phyloP scores from a whole-genome alignment of 2,797 vertebrate genomes.

The Myiotriccus ornatus region DNA sequence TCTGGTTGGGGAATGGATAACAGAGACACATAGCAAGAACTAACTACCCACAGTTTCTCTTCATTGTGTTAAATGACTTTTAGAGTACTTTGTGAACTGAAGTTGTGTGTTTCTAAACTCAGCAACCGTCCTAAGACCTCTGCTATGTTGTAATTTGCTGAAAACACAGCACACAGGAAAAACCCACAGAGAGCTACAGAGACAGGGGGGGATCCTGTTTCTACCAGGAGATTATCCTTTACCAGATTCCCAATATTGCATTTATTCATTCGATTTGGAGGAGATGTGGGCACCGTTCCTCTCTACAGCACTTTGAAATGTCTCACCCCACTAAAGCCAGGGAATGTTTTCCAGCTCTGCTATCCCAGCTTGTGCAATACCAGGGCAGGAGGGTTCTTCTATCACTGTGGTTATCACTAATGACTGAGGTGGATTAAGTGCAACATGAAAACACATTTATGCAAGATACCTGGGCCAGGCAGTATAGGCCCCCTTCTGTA shows the following conservation, averaged over 20 bases:
- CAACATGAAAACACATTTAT: rapidly evolving
- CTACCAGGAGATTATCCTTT: background rate
- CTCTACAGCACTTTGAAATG: background rate
- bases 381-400: background rate
- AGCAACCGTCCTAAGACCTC: background rate
- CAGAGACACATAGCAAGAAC: background rate
- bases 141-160: background rate
- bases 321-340: background rate
- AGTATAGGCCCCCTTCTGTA: background rate
- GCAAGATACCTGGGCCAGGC: background rate
- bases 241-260: background rate
- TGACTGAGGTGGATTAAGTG: rapidly evolving
- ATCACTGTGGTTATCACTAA: rapidly evolving
- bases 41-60: background rate
- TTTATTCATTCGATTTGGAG: background rate
- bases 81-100: background rate
- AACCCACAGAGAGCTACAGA: background rate
- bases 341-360: background rate
- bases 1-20: background rate
- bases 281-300: background rate
- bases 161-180: background rate
- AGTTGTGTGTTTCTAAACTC: background rate
- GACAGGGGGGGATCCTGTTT: background rate
- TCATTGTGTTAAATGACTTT: background rate
- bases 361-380: background rate